Conservation (phyloP, 53 echinoderm and acorn worm species). For the Zoroaster sp. region DNA sequence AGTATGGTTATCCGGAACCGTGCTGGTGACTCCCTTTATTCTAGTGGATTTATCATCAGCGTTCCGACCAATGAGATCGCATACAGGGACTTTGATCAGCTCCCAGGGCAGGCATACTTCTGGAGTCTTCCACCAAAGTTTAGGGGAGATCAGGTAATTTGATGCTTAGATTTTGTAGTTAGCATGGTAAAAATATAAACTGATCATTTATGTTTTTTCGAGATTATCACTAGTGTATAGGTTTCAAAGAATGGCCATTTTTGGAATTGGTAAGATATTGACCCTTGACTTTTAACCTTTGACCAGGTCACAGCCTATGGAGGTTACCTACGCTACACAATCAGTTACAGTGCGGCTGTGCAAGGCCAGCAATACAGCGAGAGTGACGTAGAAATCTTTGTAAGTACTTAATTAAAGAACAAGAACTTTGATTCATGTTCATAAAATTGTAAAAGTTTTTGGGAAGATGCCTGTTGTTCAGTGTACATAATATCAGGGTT, state of each 20-base stretch:
- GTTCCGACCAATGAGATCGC: slow-evolving; percentile 70
- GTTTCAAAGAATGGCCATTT: background rate
- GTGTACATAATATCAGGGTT: no score
- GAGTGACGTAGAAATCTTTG: slow-evolving; percentile 82
- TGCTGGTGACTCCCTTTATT: slow-evolving; percentile 33
- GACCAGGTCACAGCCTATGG: slow-evolving; percentile 91
- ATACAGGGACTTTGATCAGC: slow-evolving; percentile 60
- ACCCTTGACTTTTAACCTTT: background rate
- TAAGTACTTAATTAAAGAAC: slow-evolving; percentile 39
- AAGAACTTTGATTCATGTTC: background rate
- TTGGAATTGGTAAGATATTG: background rate
- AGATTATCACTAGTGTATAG: background rate
- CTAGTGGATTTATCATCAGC: slow-evolving; percentile 73
- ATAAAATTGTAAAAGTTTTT: no score
- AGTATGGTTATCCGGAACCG: slow-evolving; percentile 73
- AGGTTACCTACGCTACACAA: slow-evolving; percentile 77
- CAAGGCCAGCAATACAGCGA: slow-evolving; percentile 57
- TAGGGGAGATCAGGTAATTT: slow-evolving; percentile 79
- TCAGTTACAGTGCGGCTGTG: slow-evolving; percentile 58
- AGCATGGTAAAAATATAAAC: background rate
- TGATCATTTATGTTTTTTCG: no score
- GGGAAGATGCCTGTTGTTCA: no score
- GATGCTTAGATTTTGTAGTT: background rate
- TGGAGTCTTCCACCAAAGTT: slow-evolving; percentile 91
- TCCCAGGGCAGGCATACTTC: slow-evolving; percentile 63